Conservation (phyloP, 1,140 invertebrate species). For the Cyrtorhinus lividipennis region DNA sequence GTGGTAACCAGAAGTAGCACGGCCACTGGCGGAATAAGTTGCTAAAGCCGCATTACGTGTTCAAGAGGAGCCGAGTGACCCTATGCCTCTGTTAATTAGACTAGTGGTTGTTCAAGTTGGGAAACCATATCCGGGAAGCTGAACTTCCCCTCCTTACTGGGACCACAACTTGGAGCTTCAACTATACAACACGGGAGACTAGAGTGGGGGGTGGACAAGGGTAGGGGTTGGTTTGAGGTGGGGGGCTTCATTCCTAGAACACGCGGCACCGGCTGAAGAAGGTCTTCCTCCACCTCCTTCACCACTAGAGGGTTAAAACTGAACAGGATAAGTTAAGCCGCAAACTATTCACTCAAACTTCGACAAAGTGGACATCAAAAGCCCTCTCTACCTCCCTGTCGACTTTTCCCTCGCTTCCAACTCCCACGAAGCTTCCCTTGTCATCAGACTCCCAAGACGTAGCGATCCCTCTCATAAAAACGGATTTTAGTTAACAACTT, state of each 20-base stretch:
- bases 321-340: constrained; percentile 1
- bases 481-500: neutral
- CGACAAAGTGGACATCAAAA: constrained; percentile 4
- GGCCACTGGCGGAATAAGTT: no score
- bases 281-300: neutral
- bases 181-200: no score
- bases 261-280: no score
- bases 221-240: neutral
- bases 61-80: neutral
- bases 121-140: no score
- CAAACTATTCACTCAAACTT: constrained; percentile 10
- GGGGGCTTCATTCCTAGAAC: neutral
- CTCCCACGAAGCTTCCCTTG: neutral
- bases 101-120: neutral
- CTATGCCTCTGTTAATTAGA: neutral
- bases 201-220: no score
- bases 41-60: neutral
- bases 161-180: neutral
- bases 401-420: neutral
- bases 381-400: neutral
- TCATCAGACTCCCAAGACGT: neutral
- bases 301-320: neutral
- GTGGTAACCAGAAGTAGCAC: no score
- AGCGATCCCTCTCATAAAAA: neutral
- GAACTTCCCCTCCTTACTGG: neutral